These are phyloP conservation scores for Drosophila acutilabella DNA, from an alignment of 2,888 invertebrate genomes.

Conservation along the genomic window DNA sequence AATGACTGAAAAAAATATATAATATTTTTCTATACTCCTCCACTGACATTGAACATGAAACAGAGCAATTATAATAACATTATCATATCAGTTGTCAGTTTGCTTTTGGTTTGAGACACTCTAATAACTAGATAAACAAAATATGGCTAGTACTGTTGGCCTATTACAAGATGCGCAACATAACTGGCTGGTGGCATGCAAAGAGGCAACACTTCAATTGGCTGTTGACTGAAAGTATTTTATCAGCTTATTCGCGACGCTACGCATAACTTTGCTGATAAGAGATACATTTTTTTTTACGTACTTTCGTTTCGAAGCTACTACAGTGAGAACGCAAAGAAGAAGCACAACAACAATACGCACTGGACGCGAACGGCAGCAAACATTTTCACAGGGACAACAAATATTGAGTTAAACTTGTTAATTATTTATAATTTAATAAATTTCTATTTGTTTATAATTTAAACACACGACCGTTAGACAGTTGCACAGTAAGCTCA, in stretches of 20 bases:
- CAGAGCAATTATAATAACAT: conserved; percentile 57
- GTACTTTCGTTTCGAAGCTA: conserved; percentile 65
- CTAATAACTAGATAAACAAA: conserved; percentile 50
- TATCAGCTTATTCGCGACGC: conserved; percentile 54
- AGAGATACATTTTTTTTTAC: conserved; percentile 77
- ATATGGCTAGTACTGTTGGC: neutral
- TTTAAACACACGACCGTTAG: conserved; percentile 32
- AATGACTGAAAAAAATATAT: too few relatives aligned
- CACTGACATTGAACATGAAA: conserved; percentile 5
- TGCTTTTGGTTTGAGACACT: conserved; percentile 18
- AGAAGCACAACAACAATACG: conserved; percentile 44
- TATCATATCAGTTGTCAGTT: conserved; percentile 31
- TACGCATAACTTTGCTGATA: conserved; percentile 69
- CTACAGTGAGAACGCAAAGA: conserved; percentile 42
- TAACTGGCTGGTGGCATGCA: conserved; percentile 35
- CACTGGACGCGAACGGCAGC: conserved; percentile 59
- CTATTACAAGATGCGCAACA: conserved; percentile 24
- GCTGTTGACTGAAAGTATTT: conserved; percentile 25
- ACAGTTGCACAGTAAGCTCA: conserved; percentile 48
- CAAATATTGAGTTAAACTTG: conserved; percentile 16
- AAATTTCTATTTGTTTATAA: conserved; percentile 25
- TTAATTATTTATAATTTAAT: conserved; percentile 10
- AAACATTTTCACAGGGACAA: conserved; percentile 27
- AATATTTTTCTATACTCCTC: neutral
- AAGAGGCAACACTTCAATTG: conserved; percentile 26